Conservation (phyloP, 2,113 vertebrate species). For the Oriolus oriolus region DNA sequence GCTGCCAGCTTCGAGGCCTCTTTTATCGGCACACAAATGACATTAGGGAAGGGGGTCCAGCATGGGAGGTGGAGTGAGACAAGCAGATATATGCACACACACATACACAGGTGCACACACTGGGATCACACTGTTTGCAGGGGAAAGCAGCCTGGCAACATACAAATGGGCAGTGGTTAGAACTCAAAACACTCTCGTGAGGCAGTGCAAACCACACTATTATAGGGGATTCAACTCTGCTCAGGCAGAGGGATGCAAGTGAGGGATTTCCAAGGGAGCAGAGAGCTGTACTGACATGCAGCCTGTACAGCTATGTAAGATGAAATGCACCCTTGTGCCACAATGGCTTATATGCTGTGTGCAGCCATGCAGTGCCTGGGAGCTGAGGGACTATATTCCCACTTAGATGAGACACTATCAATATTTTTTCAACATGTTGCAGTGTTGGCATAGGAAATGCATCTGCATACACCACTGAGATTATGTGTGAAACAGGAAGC, state of each 20-base stretch:
- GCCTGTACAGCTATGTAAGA: background rate
- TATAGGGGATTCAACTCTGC: background rate
- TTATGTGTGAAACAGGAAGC: background rate
- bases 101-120: fast-evolving
- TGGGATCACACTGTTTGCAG: background rate
- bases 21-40: background rate
- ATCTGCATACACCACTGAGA: background rate
- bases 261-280: background rate
- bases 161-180: background rate
- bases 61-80: background rate
- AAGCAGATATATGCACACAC: background rate
- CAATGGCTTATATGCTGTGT: background rate
- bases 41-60: background rate
- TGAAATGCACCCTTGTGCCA: background rate
- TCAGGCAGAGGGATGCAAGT: background rate
- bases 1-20: background rate
- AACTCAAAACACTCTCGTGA: background rate
- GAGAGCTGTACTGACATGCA: background rate
- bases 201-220: background rate
- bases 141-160: background rate
- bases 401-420: fast-evolving
- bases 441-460: background rate
- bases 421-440: background rate
- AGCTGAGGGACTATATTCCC: background rate
- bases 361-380: fast-evolving